A percentile compares a stretch with the other conserved stretches of the same genome.
These are phyloP conservation scores for Osmerus eperlanus DNA, from an alignment of 2,113 vertebrate genomes.

Conservation along the genomic window DNA sequence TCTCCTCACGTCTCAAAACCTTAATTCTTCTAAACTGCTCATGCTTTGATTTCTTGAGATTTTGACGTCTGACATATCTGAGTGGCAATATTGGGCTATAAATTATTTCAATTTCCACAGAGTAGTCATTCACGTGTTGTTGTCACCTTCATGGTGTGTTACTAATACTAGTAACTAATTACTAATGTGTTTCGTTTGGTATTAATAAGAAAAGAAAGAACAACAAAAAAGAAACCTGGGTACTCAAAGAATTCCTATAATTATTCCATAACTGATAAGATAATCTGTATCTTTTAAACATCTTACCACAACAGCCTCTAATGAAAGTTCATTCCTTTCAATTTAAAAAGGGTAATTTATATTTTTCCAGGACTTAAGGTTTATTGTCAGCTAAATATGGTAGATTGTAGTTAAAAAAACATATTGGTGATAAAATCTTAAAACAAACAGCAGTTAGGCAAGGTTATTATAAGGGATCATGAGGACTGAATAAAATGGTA, in stretches of 20 bases:
- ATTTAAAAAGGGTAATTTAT: slow-evolving; percentile 51
- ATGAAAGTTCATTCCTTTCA: slow-evolving; percentile 48
- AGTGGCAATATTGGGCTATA: too few relatives aligned
- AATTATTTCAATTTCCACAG: too few relatives aligned
- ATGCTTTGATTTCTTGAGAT: slow-evolving; percentile 39
- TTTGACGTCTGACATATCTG: slow-evolving; percentile 12
- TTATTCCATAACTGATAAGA: too few relatives aligned
- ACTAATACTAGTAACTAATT: too few relatives aligned
- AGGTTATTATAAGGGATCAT: slow-evolving; percentile 56
- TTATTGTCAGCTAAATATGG: slow-evolving; percentile 66
- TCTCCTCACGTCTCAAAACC: slow-evolving; percentile 59
- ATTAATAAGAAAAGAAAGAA: too few relatives aligned
- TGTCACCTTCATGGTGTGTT: too few relatives aligned
- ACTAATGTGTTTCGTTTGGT: too few relatives aligned
- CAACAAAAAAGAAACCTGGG: too few relatives aligned
- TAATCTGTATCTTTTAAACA: neutral
- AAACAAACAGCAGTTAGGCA: slow-evolving; percentile 70
- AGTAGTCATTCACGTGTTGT: too few relatives aligned
- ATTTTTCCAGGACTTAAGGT: slow-evolving; percentile 55
- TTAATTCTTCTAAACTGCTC: slow-evolving; percentile 58
- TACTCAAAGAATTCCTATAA: too few relatives aligned
- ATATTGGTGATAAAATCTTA: slow-evolving; percentile 72
- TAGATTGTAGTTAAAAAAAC: slow-evolving; percentile 53
- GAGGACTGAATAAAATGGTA: slow-evolving; percentile 47
- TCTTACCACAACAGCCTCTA: slow-evolving; percentile 33